Base-by-base conservation (phyloP, 2,113 vertebrate species). In the Arenaria interpres region DNA sequence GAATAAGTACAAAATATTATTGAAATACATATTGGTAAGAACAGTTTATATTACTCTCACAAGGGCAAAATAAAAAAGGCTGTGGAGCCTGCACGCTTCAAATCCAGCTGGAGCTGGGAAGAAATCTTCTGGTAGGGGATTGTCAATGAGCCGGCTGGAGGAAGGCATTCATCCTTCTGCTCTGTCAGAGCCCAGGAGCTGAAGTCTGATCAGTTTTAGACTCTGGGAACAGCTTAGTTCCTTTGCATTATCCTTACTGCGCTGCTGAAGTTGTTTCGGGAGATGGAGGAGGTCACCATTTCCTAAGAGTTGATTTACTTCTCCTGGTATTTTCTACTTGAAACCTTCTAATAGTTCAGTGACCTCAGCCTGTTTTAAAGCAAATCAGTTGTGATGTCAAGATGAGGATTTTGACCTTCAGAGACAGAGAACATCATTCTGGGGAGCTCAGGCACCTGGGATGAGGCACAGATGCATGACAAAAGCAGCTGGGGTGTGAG, bases 241-340 rank as follows among this genome's bases (percentile, higher is more conserved):
- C 84, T 80, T 8, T 7, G 22, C 7, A 56, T 66, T 92, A 67
- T 53, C 85, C 80, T 85, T 76, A 32, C 63, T 53, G 50, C 43
- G 50, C 50, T 74, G 57, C 78, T 72, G 35, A 63, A 57, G 24
- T 37, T 85, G 72, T 74, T 62, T 48, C 59, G 68, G 77, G 83
- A 66, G 83, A 37, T 56, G 53, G 54, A 82, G 35, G 64, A 74
- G 50, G 75, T 51, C 68, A 46, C 33, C 6, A 10, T 78, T 92
- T 84, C 8, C 0, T n/a, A 89, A 91, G 67, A 80, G 48, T 21
- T 82, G 56, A 88, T 91, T 89, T 81, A 41, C 37, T 90, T 81
- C 64, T 94, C 79, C 88, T 83, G 32, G 12, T 32, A 56, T 86
- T 96, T 86, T 51, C 57, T 16, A 67, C 69, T 37, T 56, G 39